Percentiles rank a stretch among this genome's conserved stretches.
phyloP scores from a whole-genome alignment of 2,797 vertebrate species.

The Rhinatrema bivittatum region DNA sequence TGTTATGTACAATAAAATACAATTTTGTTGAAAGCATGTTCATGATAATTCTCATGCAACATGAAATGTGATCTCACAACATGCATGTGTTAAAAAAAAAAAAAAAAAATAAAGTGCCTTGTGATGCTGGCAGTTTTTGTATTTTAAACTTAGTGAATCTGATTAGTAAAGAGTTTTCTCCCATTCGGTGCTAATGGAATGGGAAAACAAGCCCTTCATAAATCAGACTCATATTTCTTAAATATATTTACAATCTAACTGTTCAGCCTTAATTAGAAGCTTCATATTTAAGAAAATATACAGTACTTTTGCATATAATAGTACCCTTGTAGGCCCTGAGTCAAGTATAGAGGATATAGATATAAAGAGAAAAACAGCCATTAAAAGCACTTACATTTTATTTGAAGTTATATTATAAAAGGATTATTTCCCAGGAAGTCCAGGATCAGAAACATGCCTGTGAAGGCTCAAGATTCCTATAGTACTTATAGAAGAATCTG shows the following conservation, averaged over 20 bases:
- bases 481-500: conserved; percentile 67
- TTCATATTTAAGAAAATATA: conserved; percentile 81
- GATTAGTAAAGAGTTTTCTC: no score
- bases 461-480: conserved; percentile 67
- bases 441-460: conserved; percentile 80
- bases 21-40: conserved; percentile 60
- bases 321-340: conserved; percentile 90
- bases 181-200: no score
- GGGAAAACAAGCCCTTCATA: no score
- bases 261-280: conserved; percentile 65
- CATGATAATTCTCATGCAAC: conserved; percentile 73
- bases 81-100: conserved; percentile 75
- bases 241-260: conserved; percentile 66
- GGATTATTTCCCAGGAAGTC: conserved; percentile 76
- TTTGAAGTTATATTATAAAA: conserved; percentile 52
- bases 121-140: conserved; percentile 78
- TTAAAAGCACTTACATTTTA: conserved; percentile 72
- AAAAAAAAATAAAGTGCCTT: conserved; percentile 71
- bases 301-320: conserved; percentile 82
- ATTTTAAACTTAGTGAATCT: conserved; percentile 72
- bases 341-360: conserved; percentile 83
- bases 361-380: conserved; percentile 64
- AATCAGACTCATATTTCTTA: no score
- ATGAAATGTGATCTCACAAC: conserved; percentile 60
- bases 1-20: conserved; percentile 63